phyloP scores from a whole-genome alignment of 2,113 vertebrate genomes.

The Clinocottus analis region DNA sequence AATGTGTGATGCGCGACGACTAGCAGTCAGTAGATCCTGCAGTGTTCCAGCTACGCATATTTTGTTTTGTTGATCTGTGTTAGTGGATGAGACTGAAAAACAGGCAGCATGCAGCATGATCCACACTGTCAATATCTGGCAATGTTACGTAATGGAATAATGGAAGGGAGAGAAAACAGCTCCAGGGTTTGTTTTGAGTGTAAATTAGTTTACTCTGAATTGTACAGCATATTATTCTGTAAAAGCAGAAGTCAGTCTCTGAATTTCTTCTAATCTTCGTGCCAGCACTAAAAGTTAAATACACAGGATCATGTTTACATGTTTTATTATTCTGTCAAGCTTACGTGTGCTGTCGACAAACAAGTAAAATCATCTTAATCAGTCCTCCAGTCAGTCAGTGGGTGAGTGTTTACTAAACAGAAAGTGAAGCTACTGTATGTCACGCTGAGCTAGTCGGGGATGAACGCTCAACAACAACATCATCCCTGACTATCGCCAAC shows the following conservation, averaged over 20 bases:
- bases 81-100: slow-evolving; percentile 15
- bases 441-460: slow-evolving; percentile 3
- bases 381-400: background rate
- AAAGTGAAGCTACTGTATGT: slow-evolving; percentile 25
- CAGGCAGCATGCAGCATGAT: slow-evolving; percentile 25
- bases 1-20: background rate
- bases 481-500: slow-evolving; percentile 1
- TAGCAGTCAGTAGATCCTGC: slow-evolving; percentile 10
- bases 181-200: slow-evolving; percentile 36
- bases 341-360: slow-evolving; percentile 15
- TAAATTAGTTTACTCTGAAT: slow-evolving; percentile 62
- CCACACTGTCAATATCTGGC: slow-evolving; percentile 54
- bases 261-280: slow-evolving; percentile 7
- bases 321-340: background rate
- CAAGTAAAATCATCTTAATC: background rate
- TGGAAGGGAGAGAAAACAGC: slow-evolving; percentile 24
- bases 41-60: slow-evolving; percentile 14
- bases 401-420: slow-evolving; percentile 49
- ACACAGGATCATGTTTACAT: background rate
- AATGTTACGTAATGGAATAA: slow-evolving; percentile 61
- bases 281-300: background rate
- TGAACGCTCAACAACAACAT: slow-evolving; percentile 8
- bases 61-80: slow-evolving; percentile 13
- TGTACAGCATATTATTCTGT: slow-evolving; percentile 39
- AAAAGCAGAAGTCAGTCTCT: slow-evolving; percentile 3